Evolutionary conservation across 2,113 vertebrate species (phyloP), one percentile per base, ranked within the genome.

Genomic region (Hystrix cristata): DNA sequence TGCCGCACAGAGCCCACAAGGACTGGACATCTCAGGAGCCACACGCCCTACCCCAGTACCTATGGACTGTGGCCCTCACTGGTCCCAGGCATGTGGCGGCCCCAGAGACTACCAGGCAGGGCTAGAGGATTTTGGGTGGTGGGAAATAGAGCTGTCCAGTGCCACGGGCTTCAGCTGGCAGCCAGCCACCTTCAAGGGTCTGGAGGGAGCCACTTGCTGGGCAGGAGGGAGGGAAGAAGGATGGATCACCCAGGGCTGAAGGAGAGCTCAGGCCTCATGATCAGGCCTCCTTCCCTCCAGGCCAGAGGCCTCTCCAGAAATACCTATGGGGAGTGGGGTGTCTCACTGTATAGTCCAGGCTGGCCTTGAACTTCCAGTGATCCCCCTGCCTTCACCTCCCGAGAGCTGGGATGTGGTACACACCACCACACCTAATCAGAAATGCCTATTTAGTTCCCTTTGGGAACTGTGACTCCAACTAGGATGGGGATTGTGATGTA

Each of bases 1-100:
- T 1, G 0, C 7, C 1, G 3, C 38, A 25, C 2, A 2, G 7
- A 43, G 27, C 51, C 11, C 13, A 59, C 0, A 0, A 51, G 16
- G 53, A 83, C 18, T 0, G 27, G 31, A 31, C 64, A 27, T 7
- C 53, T 55, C 53, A 38, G 85, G 57, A 87, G 38, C 23, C 60
- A 38, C 38, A 2, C 7, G 0, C 57, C 38, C 38, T 38, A 38
- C 38, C 38, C 38, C 38, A 38, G 38, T 38, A 38, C 38, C 38
- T 38, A 38, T 2, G 38, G 38, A 38, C 38, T 38, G 38, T 38
- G 38, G 27, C 25, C 62, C 62, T 27, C 62, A 7, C 31, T 16
- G 65, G 80, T 27, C 72, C 34, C 57, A 19, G 55, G 53, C 2
- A 80, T 15, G 0, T 0, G 19, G 76, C 2, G 9, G 43, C 81